Evolutionary conservation across 2,888 invertebrate genomes (phyloP).

Genomic region (Therioaphis trifolii): DNA sequence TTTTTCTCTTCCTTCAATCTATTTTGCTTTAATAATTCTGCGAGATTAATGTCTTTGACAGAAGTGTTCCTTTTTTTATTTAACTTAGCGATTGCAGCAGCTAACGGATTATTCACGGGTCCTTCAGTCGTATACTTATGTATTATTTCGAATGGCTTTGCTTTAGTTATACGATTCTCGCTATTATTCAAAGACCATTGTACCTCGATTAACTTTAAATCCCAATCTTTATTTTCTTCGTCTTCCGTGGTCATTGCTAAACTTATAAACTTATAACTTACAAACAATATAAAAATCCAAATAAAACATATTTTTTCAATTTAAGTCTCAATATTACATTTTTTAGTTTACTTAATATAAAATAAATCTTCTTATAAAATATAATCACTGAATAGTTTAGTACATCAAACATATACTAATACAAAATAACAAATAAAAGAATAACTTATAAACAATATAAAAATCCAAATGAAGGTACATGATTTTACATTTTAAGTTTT

Average conservation of each 20-base stretch:
- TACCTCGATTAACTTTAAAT: constrained; percentile 41
- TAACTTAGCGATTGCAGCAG: neutral
- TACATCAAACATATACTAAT: too few relatives aligned
- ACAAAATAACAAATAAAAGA: too few relatives aligned
- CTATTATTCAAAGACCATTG: constrained; percentile 40
- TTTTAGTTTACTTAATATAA: too few relatives aligned
- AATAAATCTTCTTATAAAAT: too few relatives aligned
- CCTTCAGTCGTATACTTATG: constrained; percentile 24
- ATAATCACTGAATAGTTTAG: too few relatives aligned
- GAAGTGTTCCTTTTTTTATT: neutral
- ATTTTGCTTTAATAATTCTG: constrained; percentile 3
- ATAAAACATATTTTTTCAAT: too few relatives aligned
- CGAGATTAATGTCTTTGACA: constrained; percentile 4
- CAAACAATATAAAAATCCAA: too few relatives aligned
- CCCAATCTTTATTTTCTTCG: constrained; percentile 32
- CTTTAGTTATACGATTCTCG: constrained; percentile 25
- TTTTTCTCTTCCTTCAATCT: constrained; percentile 4
- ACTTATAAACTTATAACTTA: too few relatives aligned
- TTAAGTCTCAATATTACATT: too few relatives aligned
- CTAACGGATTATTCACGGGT: constrained; percentile 13
- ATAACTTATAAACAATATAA: too few relatives aligned
- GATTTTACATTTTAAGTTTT: too few relatives aligned
- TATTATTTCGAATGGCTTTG: constrained; percentile 11
- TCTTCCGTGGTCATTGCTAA: constrained; percentile 14
- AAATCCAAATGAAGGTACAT: too few relatives aligned